Evolutionary conservation across 2,888 invertebrate species (phyloP).

Genomic region (Epistrophe eligans): DNA sequence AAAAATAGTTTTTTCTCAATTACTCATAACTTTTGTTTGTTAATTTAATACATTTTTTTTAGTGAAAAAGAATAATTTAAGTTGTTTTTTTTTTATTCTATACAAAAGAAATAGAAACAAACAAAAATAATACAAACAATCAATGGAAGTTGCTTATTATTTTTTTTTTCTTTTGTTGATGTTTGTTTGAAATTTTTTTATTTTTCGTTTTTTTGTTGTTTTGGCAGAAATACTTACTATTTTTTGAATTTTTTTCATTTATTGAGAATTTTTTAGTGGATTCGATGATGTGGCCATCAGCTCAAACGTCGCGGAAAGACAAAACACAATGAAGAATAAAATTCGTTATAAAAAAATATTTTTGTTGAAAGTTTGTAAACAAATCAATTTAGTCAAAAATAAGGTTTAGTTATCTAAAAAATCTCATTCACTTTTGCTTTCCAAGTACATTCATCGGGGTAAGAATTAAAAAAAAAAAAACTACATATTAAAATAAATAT

Average conservation of each 20-base stretch:
- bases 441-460: conserved; percentile 70
- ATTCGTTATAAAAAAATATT: conserved; percentile 77
- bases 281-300: conserved; percentile 83
- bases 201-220: conserved; percentile 63
- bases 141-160: conserved; percentile 60
- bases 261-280: conserved; percentile 82
- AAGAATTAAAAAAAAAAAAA: conserved; percentile 31
- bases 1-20: conserved; percentile 54
- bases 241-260: conserved; percentile 80
- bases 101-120: conserved; percentile 71
- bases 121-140: conserved; percentile 72
- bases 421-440: conserved; percentile 69
- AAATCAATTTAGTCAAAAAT: conserved; percentile 71
- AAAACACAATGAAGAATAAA: conserved; percentile 84
- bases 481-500: conserved; percentile 48
- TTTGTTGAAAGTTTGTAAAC: conserved; percentile 70
- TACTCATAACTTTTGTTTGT: conserved; percentile 41
- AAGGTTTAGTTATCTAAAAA: conserved; percentile 42
- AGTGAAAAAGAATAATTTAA: conserved; percentile 63
- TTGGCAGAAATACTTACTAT: conserved; percentile 82
- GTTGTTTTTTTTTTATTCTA: conserved; percentile 43
- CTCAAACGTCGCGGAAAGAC: conserved; percentile 85
- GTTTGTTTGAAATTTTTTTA: conserved; percentile 62
- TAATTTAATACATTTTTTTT: conserved; percentile 52
- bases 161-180: conserved; percentile 53